A percentile compares a stretch with the other conserved stretches of the same genome.
These are phyloP conservation scores for human DNA, from an alignment of 2,113 vertebrate species.

Conservation along the genomic window DNA sequence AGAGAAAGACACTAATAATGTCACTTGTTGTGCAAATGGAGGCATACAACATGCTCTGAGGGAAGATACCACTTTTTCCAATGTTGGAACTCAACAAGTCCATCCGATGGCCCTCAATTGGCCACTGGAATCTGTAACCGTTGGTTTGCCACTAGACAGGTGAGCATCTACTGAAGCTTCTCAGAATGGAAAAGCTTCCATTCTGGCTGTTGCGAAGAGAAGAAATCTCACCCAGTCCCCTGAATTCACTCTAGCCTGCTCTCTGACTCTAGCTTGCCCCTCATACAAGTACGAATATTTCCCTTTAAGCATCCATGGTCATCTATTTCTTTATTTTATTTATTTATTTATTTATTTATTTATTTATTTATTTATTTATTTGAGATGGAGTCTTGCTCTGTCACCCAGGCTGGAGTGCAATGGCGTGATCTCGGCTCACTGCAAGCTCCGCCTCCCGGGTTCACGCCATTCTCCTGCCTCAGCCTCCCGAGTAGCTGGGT, in stretches of 20 bases:
- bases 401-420: too few relatives aligned
- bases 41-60: background rate
- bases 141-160: background rate
- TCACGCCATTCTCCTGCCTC: too few relatives aligned
- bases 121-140: background rate
- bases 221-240: background rate
- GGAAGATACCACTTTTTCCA: background rate
- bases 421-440: too few relatives aligned
- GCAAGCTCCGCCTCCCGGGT: too few relatives aligned
- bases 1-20: background rate
- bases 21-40: slow-evolving; percentile 2
- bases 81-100: background rate
- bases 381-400: too few relatives aligned
- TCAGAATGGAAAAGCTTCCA: background rate
- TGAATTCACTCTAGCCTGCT: background rate
- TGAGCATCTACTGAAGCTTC: background rate
- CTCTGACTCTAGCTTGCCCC: background rate
- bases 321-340: too few relatives aligned
- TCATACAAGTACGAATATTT: background rate
- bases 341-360: too few relatives aligned
- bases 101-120: background rate
- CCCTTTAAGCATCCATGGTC: background rate
- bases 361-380: too few relatives aligned
- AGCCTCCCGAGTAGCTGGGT: too few relatives aligned
- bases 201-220: background rate